Percentiles rank a stretch among this genome's conserved stretches.
phyloP scores from a whole-genome alignment of 1,140 invertebrate species.

The Choristoneura fumiferana region DNA sequence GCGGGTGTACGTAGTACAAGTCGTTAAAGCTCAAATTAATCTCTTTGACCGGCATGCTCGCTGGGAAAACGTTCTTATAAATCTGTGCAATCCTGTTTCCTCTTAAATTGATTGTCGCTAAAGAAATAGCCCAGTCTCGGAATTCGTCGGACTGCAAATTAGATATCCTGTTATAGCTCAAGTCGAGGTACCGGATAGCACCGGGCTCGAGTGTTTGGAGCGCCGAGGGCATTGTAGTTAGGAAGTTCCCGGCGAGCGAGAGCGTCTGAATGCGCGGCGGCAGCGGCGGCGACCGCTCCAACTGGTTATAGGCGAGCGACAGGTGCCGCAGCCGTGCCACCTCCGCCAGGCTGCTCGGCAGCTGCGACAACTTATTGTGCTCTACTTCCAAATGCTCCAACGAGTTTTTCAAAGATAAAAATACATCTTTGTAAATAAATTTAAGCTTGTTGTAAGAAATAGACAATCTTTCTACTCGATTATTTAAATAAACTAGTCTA shows the following conservation, averaged over 20 bases:
- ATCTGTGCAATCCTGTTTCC: constrained; percentile 91
- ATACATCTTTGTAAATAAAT: constrained; percentile 83
- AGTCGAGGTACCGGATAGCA: constrained; percentile 88
- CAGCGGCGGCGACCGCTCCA: constrained; percentile 77
- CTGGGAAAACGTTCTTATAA: constrained; percentile 85
- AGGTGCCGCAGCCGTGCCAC: constrained; percentile 87
- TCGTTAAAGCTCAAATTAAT: constrained; percentile 94
- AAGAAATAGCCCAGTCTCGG: constrained; percentile 86
- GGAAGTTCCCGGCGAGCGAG: constrained; percentile 89
- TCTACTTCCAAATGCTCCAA: constrained; percentile 91
- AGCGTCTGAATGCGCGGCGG: constrained; percentile 85
- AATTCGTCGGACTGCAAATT: constrained; percentile 87
- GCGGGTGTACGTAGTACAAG: constrained; percentile 86
- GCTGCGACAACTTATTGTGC: constrained; percentile 84
- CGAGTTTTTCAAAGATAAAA: constrained; percentile 84
- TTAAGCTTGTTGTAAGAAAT: constrained; percentile 88
- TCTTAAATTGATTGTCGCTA: constrained; percentile 90
- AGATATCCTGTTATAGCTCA: constrained; percentile 91
- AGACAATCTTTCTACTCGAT: constrained; percentile 86
- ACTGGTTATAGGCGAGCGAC: constrained; percentile 90
- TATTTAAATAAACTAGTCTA: constrained; percentile 82
- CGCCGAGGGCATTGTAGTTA: constrained; percentile 84
- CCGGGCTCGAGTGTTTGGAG: constrained; percentile 84
- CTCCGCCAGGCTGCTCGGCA: constrained; percentile 84
- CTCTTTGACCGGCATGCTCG: constrained; percentile 85